A percentile compares a stretch with the other conserved stretches of the same genome.
Evolutionary conservation across 2,888 invertebrate genomes (phyloP).

Genomic region (Silvanus unidentatus): DNA sequence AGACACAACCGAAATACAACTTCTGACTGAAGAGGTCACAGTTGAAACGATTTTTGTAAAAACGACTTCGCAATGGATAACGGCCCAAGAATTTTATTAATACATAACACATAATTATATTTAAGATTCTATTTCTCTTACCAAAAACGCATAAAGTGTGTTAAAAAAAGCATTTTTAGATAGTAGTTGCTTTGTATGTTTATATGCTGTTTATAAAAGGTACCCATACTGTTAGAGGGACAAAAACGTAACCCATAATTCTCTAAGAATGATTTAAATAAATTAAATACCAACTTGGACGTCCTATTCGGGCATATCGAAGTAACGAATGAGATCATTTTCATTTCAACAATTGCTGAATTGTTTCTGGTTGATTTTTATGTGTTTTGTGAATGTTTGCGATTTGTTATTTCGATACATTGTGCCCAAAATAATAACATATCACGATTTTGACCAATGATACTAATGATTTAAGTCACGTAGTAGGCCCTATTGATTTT

Average conservation of each 20-base stretch:
- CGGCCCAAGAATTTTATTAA: slow-evolving; percentile 20
- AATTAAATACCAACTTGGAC: slow-evolving; percentile 5
- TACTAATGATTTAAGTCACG: slow-evolving; percentile 28
- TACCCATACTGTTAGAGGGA: slow-evolving; percentile 42
- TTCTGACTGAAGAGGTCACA: slow-evolving; percentile 14
- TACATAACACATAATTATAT: slow-evolving; percentile 10
- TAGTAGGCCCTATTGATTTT: slow-evolving; percentile 41
- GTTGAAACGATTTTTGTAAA: slow-evolving; percentile 10
- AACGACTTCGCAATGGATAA: slow-evolving; percentile 30
- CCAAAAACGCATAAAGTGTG: slow-evolving; percentile 7
- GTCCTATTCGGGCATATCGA: slow-evolving; percentile 9
- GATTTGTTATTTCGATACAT: neutral
- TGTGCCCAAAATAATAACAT: slow-evolving; percentile 9
- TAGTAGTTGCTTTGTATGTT: slow-evolving; percentile 33
- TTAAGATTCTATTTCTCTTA: slow-evolving; percentile 11
- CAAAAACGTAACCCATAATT: slow-evolving; percentile 28
- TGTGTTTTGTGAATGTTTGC: too few relatives aligned
- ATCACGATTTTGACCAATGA: slow-evolving; percentile 21
- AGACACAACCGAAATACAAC: slow-evolving; percentile 9
- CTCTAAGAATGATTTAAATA: slow-evolving; percentile 24
- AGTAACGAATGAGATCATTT: neutral
- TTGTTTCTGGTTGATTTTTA: too few relatives aligned
- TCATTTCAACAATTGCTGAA: too few relatives aligned
- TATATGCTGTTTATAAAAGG: slow-evolving; percentile 22
- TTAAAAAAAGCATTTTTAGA: slow-evolving; percentile 17